Evolutionary conservation across 2,888 invertebrate species (phyloP), one percentile per base, ranked within the genome.

Genomic region (Campopleginae sp.): DNA sequence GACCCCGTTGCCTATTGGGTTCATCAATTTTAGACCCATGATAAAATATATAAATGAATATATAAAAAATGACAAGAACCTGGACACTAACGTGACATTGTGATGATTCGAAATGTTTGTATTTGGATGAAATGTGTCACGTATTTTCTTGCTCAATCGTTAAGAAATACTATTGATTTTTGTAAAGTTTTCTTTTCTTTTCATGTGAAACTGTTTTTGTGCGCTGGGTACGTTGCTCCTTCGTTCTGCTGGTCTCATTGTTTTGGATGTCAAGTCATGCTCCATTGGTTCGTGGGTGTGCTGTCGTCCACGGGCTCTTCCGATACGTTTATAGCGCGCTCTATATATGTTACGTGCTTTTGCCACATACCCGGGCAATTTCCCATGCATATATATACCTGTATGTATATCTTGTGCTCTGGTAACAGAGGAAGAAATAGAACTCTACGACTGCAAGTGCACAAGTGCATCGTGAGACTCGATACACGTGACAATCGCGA

Each of bases 401-500:
- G 14, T 58, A 46, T 71, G 38, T 71, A 44, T 79, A 42, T 51
- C 38, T 68, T 58, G 63, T 76, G 33, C 63, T 74, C 70, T 27
- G 66, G 58, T 17, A 70, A 54, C 70, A 23, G 54, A 44, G 42
- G 33, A 66, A 72, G 54, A 66, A 74, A 80, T 65, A 54, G 80
- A 80, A 66, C 71, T 51, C 38, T 71, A 68, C 80, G 66, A 19
- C 38, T 78, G 70, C 61, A 38, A 61, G 72, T 42, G 71, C 48
- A 70, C 48, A 68, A 82, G 82, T 76, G 85, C 79, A 82, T 70
- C 79, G 75, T 71, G 82, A 51, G 76, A 82, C 82, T 58, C 86
- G 82, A 86, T 86, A 71, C 83, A 87, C 87, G 84, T 85, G 87
- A 83, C 86, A 86, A 88, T 86, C 83, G 78, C 31, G 48, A 65